phyloP scores from a whole-genome alignment of 1,140 invertebrate genomes.

The Drosophila sucinea region DNA sequence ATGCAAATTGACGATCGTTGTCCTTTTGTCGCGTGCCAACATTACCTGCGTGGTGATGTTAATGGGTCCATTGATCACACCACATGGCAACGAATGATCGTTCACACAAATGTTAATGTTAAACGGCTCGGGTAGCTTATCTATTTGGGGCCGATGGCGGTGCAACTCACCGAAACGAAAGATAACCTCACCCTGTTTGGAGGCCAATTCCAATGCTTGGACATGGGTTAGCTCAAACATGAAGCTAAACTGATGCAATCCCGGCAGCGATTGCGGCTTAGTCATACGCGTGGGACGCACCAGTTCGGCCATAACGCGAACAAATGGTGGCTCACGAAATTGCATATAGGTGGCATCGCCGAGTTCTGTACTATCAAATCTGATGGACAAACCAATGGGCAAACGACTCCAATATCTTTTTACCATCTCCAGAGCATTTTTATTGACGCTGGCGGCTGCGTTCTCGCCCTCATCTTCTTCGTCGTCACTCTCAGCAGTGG shows the following conservation, averaged over 20 bases:
- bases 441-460: too few species aligned
- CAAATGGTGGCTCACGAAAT: background rate
- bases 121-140: background rate
- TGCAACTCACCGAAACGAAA: background rate
- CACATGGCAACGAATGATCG: background rate
- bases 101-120: background rate
- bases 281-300: slow-evolving; percentile 2
- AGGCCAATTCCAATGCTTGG: background rate
- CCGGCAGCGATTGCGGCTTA: background rate
- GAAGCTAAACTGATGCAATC: slow-evolving; percentile 1
- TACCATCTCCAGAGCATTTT: background rate
- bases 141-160: background rate
- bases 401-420: background rate
- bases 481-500: background rate
- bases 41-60: background rate
- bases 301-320: background rate
- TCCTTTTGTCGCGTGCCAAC: background rate
- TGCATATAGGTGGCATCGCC: slow-evolving; percentile 7
- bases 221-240: background rate
- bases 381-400: background rate
- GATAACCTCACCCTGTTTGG: background rate
- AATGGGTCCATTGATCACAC: background rate
- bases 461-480: background rate
- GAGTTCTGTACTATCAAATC: background rate
- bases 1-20: background rate